Percentiles rank a stretch among this genome's conserved stretches.
Conservation (phyloP, 2,113 vertebrate species). For the Tachysurus vachellii region DNA sequence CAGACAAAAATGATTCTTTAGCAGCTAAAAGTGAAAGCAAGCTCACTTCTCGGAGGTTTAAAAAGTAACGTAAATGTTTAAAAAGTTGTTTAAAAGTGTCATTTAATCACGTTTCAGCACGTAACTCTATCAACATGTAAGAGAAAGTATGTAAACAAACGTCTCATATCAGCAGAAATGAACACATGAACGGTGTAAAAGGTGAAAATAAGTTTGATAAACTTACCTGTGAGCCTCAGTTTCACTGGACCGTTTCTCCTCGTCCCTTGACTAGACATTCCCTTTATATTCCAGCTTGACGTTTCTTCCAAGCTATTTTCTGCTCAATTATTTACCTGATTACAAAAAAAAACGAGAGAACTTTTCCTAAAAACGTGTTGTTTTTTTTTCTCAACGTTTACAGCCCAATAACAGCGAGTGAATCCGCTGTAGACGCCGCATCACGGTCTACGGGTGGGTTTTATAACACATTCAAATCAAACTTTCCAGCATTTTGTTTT, state of each 20-base stretch:
- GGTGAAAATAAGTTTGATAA: not conserved
- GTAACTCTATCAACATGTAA: not conserved
- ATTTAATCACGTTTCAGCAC: not conserved
- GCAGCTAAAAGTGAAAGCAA: not conserved
- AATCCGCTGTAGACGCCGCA: not conserved
- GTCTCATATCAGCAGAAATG: no score
- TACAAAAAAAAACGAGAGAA: no score
- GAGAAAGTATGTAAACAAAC: not conserved
- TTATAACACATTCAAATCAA: not conserved
- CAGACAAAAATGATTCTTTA: not conserved
- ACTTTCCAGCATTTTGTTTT: not conserved
- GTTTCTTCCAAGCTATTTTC: not conserved
- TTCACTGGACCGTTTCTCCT: constrained; percentile 96
- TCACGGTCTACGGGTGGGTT: constrained; percentile 16
- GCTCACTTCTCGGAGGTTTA: not conserved
- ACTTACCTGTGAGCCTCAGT: constrained; percentile 91
- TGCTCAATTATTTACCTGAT: not conserved
- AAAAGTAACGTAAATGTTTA: not conserved
- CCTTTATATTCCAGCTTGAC: constrained; percentile 57
- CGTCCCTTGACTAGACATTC: constrained; percentile 91
- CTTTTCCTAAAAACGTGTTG: not conserved
- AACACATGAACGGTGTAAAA: no score
- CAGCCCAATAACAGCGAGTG: not conserved
- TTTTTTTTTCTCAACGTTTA: not conserved
- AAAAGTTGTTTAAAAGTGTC: not conserved